Evolutionary conservation across 2,113 vertebrate genomes (phyloP).

Genomic region (Gambusia affinis): DNA sequence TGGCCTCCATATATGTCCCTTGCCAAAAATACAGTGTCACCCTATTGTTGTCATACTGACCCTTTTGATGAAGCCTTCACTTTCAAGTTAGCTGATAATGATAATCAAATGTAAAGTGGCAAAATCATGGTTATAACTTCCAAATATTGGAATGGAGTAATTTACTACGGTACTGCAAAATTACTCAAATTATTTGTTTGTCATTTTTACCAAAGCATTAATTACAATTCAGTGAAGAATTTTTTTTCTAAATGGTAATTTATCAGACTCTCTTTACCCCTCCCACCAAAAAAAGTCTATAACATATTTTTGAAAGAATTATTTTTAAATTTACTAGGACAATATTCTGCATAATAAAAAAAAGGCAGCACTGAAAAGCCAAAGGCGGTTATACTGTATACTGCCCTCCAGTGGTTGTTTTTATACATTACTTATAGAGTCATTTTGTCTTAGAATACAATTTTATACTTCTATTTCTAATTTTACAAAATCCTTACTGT

Average conservation of each 20-base stretch:
- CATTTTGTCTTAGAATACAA: background rate
- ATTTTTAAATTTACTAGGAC: background rate
- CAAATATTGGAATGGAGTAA: background rate
- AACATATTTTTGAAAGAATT: background rate
- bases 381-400: slow-evolving; percentile 33
- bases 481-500: background rate
- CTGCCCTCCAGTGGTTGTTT: slow-evolving; percentile 73
- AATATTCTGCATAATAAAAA: background rate
- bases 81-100: slow-evolving; percentile 33
- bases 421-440: slow-evolving; percentile 29
- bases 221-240: background rate
- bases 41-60: slow-evolving; percentile 57
- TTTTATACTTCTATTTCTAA: background rate
- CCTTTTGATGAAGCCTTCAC: slow-evolving; percentile 35
- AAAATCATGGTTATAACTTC: background rate
- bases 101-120: slow-evolving; percentile 12
- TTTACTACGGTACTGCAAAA: background rate
- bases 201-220: background rate
- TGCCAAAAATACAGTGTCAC: slow-evolving; percentile 60
- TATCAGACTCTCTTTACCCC: background rate
- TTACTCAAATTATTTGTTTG: background rate
- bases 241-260: background rate
- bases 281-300: background rate
- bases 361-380: background rate
- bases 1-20: slow-evolving; percentile 82